Evolutionary conservation across 2,113 vertebrate genomes (phyloP).

Genomic region (Echinops telfairi): DNA sequence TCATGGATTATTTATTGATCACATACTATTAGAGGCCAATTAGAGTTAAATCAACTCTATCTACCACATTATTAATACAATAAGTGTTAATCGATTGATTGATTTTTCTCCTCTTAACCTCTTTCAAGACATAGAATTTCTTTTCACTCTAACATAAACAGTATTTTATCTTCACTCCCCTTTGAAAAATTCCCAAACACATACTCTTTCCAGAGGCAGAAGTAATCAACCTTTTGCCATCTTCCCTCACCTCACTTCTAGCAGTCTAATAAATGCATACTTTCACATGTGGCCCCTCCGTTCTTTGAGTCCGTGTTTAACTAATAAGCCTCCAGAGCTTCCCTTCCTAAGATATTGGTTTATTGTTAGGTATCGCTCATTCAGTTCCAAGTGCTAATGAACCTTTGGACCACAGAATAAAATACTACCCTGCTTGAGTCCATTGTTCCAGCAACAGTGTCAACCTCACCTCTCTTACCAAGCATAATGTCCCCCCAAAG

Average conservation of each 20-base stretch:
- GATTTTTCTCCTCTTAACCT: not conserved
- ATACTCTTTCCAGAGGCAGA: not conserved
- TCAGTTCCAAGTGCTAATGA: not conserved
- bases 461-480: not conserved
- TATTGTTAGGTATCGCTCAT: not conserved
- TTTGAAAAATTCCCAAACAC: not conserved
- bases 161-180: not conserved
- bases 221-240: not conserved
- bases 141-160: slow-evolving; percentile 7
- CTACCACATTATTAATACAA: not conserved
- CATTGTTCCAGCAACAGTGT: not conserved
- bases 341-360: too few relatives aligned
- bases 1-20: not conserved
- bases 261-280: not conserved
- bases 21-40: not conserved
- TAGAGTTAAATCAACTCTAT: not conserved
- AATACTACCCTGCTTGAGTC: not conserved
- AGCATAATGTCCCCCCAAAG: not conserved
- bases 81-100: not conserved
- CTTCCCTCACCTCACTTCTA: not conserved
- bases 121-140: not conserved
- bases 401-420: not conserved
- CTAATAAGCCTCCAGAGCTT: too few relatives aligned
- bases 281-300: not conserved
- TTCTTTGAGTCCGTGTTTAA: not conserved